Percentiles rank a stretch among this genome's conserved stretches.
These are phyloP conservation scores for Butastur rufipennis DNA, from an alignment of 2,113 vertebrate species.

Conservation along the genomic window DNA sequence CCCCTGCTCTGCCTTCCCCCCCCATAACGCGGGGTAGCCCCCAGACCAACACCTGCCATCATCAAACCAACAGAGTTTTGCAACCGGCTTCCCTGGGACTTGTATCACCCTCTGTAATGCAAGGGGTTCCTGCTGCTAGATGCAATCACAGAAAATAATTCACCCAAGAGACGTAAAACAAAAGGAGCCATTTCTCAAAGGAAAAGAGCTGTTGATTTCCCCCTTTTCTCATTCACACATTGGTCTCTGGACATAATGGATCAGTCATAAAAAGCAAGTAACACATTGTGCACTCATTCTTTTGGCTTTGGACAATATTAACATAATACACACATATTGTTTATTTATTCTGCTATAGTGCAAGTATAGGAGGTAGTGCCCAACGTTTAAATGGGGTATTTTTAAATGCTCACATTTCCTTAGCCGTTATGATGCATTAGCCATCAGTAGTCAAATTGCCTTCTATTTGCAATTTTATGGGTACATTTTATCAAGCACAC, in stretches of 20 bases:
- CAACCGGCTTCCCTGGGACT: not conserved
- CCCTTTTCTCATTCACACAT: not conserved
- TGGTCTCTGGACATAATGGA: not conserved
- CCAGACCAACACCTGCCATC: fast-evolving
- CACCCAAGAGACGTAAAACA: not conserved
- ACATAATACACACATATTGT: conserved; percentile 39
- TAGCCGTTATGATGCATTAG: conserved; percentile 47
- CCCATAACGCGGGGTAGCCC: fast-evolving
- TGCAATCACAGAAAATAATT: not conserved
- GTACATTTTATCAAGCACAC: conserved; percentile 48
- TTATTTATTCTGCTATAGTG: conserved; percentile 38
- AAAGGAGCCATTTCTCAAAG: not conserved
- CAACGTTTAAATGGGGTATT: not conserved
- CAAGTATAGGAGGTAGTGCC: not conserved
- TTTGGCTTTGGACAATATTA: conserved; percentile 6
- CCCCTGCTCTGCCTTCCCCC: not conserved
- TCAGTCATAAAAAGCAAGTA: conserved; percentile 5
- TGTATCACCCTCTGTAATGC: fast-evolving
- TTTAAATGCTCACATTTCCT: conserved; percentile 24
- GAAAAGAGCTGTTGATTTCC: not conserved
- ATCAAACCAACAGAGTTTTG: too few relatives aligned
- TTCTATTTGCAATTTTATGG: conserved; percentile 64
- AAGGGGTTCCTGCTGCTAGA: not conserved
- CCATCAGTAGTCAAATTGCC: conserved; percentile 60
- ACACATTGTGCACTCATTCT: not conserved